Evolutionary conservation across 2,888 invertebrate species (phyloP), one percentile per base, ranked within the genome.

Genomic region (Synergus laeviventris): DNA sequence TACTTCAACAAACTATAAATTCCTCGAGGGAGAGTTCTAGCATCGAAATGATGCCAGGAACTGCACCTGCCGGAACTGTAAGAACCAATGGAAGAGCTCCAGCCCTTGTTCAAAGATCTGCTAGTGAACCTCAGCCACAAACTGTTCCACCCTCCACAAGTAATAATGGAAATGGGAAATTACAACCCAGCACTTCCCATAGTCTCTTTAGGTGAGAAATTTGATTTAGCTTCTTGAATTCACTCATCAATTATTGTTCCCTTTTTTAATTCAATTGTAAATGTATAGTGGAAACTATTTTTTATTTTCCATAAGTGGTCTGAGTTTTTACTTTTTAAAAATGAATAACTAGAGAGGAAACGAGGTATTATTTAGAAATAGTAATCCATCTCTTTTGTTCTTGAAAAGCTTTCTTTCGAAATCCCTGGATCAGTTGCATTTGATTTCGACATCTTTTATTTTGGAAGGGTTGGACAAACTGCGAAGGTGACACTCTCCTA

Each of bases 71-170:
- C 94, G 85, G 92, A 94, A 77, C 90, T 93, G 84, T 78, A 42
- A 85, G 85, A 74, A 73, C 78, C 12, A 64, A 54, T 60, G 84
- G 83, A 39, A 84, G 87, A 76, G 82, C 89, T 12, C 89, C 93
- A 79, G 93, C 93, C 62, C 91, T 93, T 81, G 93, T 93, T 77
- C 94, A 93, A 89, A 92, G 93, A 21, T 93, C 93, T 56, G 93
- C 93, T 62, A 93, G 93, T 83, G 93, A 93, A 88, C 93, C 93
- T 56, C 93, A 93, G 88, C 93, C 93, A 74, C 93, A 93, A 36
- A 91, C 92, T 78, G 92, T 92, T 78, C 90, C 88, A 91, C 92
- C 82, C 87, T 91, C 84, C 86, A 92, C 88, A 91, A 93, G 81
- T 54, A 92, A 81, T 92, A 88, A 86, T 21, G 86, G 86, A 12